Conservation (phyloP, 2,113 vertebrate genomes). For the Austrofundulus limnaeus region DNA sequence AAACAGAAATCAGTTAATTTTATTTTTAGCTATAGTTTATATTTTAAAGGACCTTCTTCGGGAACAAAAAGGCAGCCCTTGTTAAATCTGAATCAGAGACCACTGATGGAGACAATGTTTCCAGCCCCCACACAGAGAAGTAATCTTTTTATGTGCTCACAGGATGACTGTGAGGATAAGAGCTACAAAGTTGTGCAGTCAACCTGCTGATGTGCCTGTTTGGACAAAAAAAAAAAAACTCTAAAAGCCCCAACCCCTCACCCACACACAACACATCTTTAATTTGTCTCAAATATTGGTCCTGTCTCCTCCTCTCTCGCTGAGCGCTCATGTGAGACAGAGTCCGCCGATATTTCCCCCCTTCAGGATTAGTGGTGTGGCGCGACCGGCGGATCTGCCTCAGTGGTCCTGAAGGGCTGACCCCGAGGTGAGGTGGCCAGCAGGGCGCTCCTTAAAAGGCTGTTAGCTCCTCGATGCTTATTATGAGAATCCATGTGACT, state of each 20-base stretch:
- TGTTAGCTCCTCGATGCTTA: conserved; percentile 54
- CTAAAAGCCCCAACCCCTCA: conserved; percentile 1
- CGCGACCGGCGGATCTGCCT: conserved; percentile 54
- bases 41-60: too few species aligned
- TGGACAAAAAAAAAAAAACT: conserved; percentile 53
- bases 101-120: conserved; percentile 15
- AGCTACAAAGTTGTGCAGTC: conserved; percentile 52
- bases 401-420: conserved; percentile 56
- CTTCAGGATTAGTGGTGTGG: conserved; percentile 69
- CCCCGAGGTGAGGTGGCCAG: conserved; percentile 51
- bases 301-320: conserved; percentile 60
- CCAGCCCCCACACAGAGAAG: conserved; percentile 60
- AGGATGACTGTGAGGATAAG: conserved; percentile 50
- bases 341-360: conserved; percentile 74
- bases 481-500: conserved; percentile 52
- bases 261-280: conserved; percentile 42
- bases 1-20: too few species aligned
- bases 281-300: conserved; percentile 60
- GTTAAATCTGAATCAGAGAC: too few species aligned
- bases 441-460: conserved; percentile 75
- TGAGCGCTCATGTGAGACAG: conserved; percentile 64
- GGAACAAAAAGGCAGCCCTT: too few species aligned
- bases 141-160: conserved; percentile 40
- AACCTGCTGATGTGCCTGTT: conserved; percentile 57
- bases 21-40: too few species aligned